A percentile compares a stretch with the other conserved stretches of the same genome.
Conservation (phyloP, 2,888 invertebrate species). For the Agonopterix alstromeriana region DNA sequence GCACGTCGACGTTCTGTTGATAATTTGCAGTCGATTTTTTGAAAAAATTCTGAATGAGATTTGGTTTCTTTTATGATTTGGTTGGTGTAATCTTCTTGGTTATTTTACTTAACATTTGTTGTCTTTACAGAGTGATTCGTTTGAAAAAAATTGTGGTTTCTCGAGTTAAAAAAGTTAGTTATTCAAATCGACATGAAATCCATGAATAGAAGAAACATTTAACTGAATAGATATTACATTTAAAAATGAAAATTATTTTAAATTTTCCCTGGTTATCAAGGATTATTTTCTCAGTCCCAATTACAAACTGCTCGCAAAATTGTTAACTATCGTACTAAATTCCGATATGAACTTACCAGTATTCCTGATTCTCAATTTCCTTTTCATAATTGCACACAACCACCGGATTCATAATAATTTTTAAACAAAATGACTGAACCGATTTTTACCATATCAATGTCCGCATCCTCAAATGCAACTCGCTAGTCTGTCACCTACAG, state of each 20-base stretch:
- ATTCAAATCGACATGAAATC: no score
- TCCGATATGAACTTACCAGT: not conserved
- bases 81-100: not conserved
- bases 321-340: not conserved
- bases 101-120: not conserved
- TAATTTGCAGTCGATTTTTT: conserved; percentile 21
- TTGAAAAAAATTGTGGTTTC: no score
- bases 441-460: not conserved
- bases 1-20: conserved; percentile 42
- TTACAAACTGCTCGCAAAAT: no score
- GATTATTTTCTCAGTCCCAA: no score
- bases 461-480: conserved; percentile 1
- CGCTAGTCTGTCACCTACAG: conserved; percentile 26
- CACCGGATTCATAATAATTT: no score
- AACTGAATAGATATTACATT: no score
- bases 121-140: no score
- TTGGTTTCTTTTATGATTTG: not conserved
- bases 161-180: no score
- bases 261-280: no score
- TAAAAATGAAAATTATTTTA: no score
- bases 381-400: not conserved
- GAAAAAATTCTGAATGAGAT: not conserved
- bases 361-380: not conserved
- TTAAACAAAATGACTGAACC: no score
- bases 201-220: no score